Evolutionary conservation across 2,113 vertebrate species (phyloP), one percentile per base, ranked within the genome.

Genomic region (Coreoperca whiteheadi): DNA sequence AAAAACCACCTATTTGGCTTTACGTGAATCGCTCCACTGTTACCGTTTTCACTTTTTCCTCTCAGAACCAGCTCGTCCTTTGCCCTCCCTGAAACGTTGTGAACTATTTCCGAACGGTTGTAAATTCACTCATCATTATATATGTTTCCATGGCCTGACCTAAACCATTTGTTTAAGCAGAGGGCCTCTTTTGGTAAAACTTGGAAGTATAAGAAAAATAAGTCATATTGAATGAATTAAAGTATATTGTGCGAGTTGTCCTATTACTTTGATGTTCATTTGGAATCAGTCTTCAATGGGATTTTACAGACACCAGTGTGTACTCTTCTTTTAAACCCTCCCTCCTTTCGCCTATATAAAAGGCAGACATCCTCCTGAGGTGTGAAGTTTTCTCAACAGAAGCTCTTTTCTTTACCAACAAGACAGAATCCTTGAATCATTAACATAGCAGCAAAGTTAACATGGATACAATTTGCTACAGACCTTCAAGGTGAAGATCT

Each of bases 1-100:
- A 83, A 77, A 83, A 87, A 87, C 74, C 79, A 57, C 77, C 50
- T 61, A 16, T 79, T 90, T 92, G 89, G 88, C 88, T 68, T 60
- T 1, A 25, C 1, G 67, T 89, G 88, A 93, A 91, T 92, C 76
- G 32, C 80, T 83, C 65, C 79, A 84, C 83, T 93, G 88, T 92
- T 81, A 69, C 72, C 74, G 37, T 63, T 71, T 82, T 79, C 28
- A 76, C 32, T 86, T 86, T 92, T 85, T 84, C 87, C 81, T 89
- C 66, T 50, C 46, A 60, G 48, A 53, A 74, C 72, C 60, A 32
- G 9, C 81, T 81, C 30, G 60, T 83, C 71, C 74, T 81, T 87
- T 81, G 59, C 81, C 66, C 70, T 74, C 82, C 37, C 70, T 75
- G 54, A 53, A 77, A 79, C 20, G 43, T 57, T 73, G 82, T 83